Evolutionary conservation across 2,888 invertebrate genomes (phyloP).

Genomic region (Hyles lineata): DNA sequence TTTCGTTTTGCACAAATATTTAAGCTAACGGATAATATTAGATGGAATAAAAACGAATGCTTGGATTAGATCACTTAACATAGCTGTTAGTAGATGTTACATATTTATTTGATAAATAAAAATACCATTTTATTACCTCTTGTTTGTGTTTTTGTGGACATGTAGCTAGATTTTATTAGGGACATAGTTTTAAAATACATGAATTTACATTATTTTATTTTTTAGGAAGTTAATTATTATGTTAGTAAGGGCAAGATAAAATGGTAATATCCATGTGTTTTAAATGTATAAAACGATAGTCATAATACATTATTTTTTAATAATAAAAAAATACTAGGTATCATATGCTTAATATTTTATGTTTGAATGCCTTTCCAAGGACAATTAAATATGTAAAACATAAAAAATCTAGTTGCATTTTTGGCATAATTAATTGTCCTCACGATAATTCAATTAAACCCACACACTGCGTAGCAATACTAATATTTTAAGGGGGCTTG

Average conservation of each 20-base stretch:
- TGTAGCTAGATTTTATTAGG: constrained; percentile 30
- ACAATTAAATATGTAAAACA: background rate
- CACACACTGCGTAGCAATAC: too few relatives aligned
- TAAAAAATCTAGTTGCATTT: background rate
- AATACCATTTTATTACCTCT: constrained; percentile 46
- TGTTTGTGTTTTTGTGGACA: constrained; percentile 48
- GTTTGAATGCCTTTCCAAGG: background rate
- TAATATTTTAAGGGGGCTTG: too few relatives aligned
- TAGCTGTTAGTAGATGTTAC: constrained; percentile 62
- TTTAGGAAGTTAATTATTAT: background rate
- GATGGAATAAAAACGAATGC: constrained; percentile 4
- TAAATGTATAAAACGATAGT: too few relatives aligned
- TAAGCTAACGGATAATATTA: background rate
- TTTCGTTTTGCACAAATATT: constrained; percentile 2
- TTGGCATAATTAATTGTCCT: background rate
- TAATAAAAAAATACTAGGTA: background rate
- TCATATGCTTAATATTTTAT: background rate
- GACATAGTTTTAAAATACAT: background rate
- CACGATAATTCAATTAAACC: too few relatives aligned
- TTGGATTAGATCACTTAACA: constrained; percentile 52
- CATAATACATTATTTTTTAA: background rate
- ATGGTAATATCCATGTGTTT: too few relatives aligned
- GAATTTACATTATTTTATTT: background rate
- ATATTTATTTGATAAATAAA: constrained; percentile 63
- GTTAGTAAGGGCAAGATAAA: too few relatives aligned